Conservation (phyloP, 2,797 vertebrate genomes). For the Halcyon smyrnensis region DNA sequence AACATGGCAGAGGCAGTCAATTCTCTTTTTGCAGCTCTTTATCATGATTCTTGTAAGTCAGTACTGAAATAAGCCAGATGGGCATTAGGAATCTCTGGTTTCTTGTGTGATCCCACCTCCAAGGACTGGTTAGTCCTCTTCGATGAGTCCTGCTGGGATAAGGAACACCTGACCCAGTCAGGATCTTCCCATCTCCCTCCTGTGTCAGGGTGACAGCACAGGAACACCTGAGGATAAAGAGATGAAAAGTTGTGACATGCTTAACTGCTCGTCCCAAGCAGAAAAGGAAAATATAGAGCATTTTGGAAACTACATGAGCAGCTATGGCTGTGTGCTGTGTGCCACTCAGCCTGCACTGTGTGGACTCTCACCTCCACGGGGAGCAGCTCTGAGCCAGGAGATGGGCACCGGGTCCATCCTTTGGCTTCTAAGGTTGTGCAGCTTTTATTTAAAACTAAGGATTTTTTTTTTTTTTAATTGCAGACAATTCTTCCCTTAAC, state of each 20-base stretch:
- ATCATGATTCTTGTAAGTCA: background rate
- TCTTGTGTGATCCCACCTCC: background rate
- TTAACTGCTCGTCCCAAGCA: background rate
- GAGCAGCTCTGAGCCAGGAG: background rate
- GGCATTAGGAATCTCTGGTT: background rate
- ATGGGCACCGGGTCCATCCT: background rate
- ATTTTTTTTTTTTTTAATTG: background rate
- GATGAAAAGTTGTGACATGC: background rate
- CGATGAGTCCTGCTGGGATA: background rate
- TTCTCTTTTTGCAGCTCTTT: background rate
- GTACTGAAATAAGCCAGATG: background rate
- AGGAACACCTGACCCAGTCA: background rate
- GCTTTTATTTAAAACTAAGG: background rate
- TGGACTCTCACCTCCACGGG: accelerated
- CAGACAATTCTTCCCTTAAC: background rate
- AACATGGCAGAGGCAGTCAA: accelerated
- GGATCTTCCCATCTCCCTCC: background rate
- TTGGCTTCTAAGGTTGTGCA: background rate
- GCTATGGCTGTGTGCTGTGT: background rate
- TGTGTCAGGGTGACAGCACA: background rate
- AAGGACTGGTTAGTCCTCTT: background rate
- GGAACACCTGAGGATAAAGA: background rate
- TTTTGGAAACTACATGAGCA: background rate
- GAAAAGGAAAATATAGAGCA: background rate
- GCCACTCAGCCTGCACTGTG: background rate